phyloP scores from a whole-genome alignment of 1,140 invertebrate species.

The Pygmarrhopalites habei region DNA sequence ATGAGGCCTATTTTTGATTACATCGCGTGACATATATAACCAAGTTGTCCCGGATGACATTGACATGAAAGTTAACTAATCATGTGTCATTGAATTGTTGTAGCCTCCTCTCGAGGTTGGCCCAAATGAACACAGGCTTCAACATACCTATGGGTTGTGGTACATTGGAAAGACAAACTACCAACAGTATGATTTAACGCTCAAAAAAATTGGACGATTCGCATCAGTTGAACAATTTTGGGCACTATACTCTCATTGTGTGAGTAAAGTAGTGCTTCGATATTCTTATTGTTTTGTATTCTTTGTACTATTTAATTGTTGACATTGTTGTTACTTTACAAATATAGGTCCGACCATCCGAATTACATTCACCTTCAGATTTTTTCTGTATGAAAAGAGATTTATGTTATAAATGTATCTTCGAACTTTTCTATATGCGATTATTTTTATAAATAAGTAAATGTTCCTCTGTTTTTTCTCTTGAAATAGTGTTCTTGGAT shows the following conservation, averaged over 20 bases:
- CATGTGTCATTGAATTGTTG: neutral
- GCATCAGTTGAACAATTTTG: constrained; percentile 95
- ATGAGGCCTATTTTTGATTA: neutral
- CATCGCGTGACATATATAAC: no score
- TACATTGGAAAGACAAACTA: constrained; percentile 41
- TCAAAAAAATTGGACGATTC: constrained; percentile 75
- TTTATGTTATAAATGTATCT: no score
- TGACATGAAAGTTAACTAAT: no score
- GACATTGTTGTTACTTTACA: no score
- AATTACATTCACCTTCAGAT: constrained; percentile 83
- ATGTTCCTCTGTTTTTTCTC: no score
- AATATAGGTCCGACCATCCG: constrained; percentile 72
- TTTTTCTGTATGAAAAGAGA: no score
- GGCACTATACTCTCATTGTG: constrained; percentile 81
- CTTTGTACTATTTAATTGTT: no score
- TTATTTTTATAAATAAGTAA: no score
- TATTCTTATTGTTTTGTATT: no score
- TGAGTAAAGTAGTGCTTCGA: constrained; percentile 44
- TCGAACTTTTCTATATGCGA: no score
- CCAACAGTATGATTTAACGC: constrained; percentile 47
- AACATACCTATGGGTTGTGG: constrained; percentile 36
- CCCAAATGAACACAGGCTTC: constrained; percentile 31
- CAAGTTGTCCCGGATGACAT: no score
- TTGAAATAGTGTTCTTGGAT: constrained; percentile 85
- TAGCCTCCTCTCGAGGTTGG: constrained; percentile 36